These are phyloP conservation scores for Lepilemur ruficaudatus DNA, from an alignment of 2,797 vertebrate genomes.

Conservation along the genomic window DNA sequence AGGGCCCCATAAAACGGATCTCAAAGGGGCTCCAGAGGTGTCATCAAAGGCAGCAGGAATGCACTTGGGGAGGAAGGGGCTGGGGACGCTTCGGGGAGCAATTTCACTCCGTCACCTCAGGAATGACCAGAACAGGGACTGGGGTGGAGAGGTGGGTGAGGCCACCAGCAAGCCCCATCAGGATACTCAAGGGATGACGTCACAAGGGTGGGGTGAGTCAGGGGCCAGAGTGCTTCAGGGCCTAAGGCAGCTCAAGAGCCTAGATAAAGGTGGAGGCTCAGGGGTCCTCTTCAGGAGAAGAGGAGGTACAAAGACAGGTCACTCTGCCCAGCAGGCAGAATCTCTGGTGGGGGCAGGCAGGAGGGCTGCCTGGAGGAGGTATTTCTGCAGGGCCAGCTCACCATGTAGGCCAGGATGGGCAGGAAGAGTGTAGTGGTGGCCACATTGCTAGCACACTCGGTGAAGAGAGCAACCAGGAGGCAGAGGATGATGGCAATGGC, in stretches of 20 bases:
- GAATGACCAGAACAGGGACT: constrained; percentile 62
- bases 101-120: constrained; percentile 61
- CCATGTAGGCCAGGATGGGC: constrained; percentile 94
- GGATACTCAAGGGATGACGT: constrained; percentile 60
- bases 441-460: constrained; percentile 95
- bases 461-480: constrained; percentile 91
- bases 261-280: background rate
- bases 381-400: constrained; percentile 73
- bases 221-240: background rate
- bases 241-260: background rate
- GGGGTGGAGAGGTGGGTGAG: constrained; percentile 54
- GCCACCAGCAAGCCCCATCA: constrained; percentile 1
- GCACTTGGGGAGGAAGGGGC: constrained; percentile 58
- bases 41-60: constrained; percentile 74
- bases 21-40: constrained; percentile 70
- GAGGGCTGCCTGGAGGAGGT: background rate
- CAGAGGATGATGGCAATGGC: constrained; percentile 89
- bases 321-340: background rate
- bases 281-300: background rate
- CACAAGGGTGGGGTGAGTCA: constrained; percentile 63
- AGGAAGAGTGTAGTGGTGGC: constrained; percentile 95
- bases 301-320: background rate
- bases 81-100: constrained; percentile 73
- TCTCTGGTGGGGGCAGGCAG: background rate
- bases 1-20: constrained; percentile 76